Percentiles rank a stretch among this genome's conserved stretches.
Evolutionary conservation across 1,140 invertebrate species (phyloP).

Genomic region (Bombus huntii): DNA sequence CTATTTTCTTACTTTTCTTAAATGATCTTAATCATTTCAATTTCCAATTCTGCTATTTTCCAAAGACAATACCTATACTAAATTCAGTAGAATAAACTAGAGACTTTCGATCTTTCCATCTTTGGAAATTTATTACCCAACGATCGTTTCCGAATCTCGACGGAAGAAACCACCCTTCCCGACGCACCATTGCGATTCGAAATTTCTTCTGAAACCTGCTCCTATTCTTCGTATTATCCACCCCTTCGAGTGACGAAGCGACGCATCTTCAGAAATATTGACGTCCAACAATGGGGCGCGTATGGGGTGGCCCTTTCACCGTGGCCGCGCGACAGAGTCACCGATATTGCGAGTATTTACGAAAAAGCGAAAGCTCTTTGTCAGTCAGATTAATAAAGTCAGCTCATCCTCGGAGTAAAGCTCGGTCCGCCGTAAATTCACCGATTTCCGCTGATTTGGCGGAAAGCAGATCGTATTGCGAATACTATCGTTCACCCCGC

Average conservation of each 20-base stretch:
- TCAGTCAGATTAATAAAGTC: constrained; percentile 80
- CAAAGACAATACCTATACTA: no score
- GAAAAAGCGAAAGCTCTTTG: constrained; percentile 73
- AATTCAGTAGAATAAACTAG: no score
- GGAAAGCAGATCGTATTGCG: constrained; percentile 70
- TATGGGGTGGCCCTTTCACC: constrained; percentile 44
- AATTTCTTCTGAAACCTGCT: neutral
- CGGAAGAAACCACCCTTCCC: neutral
- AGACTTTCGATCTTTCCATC: neutral
- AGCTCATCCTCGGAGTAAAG: constrained; percentile 78
- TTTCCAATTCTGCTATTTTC: no score
- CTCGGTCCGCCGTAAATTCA: constrained; percentile 72
- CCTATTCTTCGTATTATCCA: neutral
- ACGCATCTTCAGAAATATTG: constrained; percentile 58
- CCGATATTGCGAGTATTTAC: constrained; percentile 73
- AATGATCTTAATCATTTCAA: no score
- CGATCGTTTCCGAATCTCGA: neutral
- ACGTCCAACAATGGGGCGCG: constrained; percentile 56
- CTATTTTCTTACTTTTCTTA: no score
- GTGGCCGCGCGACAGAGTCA: constrained; percentile 46
- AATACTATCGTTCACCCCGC: neutral
- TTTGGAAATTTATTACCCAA: neutral
- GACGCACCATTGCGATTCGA: neutral
- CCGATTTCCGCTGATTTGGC: constrained; percentile 76
- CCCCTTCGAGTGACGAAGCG: neutral